These are phyloP conservation scores for Cerceris rybyensis DNA, from an alignment of 2,888 invertebrate species.

Conservation along the genomic window DNA sequence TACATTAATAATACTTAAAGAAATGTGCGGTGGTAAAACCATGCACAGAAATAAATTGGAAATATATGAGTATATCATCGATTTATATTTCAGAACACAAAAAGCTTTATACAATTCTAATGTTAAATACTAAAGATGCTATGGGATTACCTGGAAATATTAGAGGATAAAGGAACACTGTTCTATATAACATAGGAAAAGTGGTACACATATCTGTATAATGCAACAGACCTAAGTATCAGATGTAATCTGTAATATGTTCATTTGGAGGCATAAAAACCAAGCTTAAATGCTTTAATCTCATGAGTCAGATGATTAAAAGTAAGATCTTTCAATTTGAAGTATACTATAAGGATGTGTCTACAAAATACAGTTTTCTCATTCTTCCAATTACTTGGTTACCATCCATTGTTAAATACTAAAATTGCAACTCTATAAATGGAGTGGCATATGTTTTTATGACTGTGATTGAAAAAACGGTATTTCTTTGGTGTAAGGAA, in stretches of 20 bases:
- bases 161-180: conserved; percentile 11
- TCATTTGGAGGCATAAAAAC: conserved; percentile 32
- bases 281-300: conserved; percentile 28
- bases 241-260: conserved; percentile 28
- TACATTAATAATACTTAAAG: too few relatives aligned
- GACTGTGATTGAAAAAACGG: conserved; percentile 5
- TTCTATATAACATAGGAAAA: conserved; percentile 12
- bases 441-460: conserved; percentile 27
- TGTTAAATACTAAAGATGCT: neutral
- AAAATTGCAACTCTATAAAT: conserved; percentile 36
- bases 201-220: conserved; percentile 24
- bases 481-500: neutral
- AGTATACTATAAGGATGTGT: conserved; percentile 37
- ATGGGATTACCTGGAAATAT: conserved; percentile 25
- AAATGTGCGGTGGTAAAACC: too few relatives aligned
- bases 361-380: conserved; percentile 37
- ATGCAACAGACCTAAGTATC: neutral
- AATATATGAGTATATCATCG: too few relatives aligned
- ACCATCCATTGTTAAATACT: conserved; percentile 56
- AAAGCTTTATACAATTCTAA: neutral
- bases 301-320: conserved; percentile 33
- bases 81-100: neutral
- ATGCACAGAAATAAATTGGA: too few relatives aligned
- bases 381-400: conserved; percentile 53
- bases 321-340: conserved; percentile 55